Percentiles rank a stretch among this genome's conserved stretches.
Conservation (phyloP, 2,888 invertebrate genomes). For the Pollenia amentaria region DNA sequence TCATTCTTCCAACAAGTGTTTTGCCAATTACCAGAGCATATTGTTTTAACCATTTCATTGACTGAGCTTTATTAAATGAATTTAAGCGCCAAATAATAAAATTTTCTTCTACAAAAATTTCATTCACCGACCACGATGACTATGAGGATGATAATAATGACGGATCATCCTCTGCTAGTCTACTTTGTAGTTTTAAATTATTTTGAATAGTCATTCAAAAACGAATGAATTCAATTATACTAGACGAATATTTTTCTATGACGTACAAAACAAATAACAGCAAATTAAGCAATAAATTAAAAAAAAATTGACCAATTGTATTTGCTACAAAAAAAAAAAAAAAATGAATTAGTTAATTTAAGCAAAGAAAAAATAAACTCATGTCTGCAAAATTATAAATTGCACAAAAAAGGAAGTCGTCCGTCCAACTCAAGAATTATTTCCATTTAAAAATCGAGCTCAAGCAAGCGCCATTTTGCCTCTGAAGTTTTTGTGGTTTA, state of each 20-base stretch:
- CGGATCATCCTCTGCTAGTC: slow-evolving; percentile 61
- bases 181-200: slow-evolving; percentile 45
- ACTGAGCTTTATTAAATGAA: slow-evolving; percentile 35
- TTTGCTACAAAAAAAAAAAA: background rate
- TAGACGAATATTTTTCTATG: slow-evolving; percentile 35
- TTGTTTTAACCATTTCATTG: slow-evolving; percentile 35
- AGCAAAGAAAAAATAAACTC: slow-evolving; percentile 2
- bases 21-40: background rate
- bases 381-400: slow-evolving; percentile 2
- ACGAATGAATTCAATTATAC: slow-evolving; percentile 36
- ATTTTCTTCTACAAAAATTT: slow-evolving; percentile 39
- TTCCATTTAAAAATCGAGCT: background rate
- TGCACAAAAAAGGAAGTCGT: slow-evolving; percentile 8
- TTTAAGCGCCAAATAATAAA: slow-evolving; percentile 48
- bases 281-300: background rate
- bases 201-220: slow-evolving; percentile 67
- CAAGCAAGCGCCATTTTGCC: background rate
- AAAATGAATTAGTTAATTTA: slow-evolving; percentile 23
- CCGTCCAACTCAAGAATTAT: slow-evolving; percentile 3
- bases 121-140: slow-evolving; percentile 44
- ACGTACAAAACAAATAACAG: background rate
- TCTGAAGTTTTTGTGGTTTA: background rate
- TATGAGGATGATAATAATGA: slow-evolving; percentile 49
- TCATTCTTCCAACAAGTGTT: no score
- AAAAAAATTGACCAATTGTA: slow-evolving; percentile 27